Evolutionary conservation across 2,113 vertebrate species (phyloP).

Genomic region (Cebidichthys violaceus): DNA sequence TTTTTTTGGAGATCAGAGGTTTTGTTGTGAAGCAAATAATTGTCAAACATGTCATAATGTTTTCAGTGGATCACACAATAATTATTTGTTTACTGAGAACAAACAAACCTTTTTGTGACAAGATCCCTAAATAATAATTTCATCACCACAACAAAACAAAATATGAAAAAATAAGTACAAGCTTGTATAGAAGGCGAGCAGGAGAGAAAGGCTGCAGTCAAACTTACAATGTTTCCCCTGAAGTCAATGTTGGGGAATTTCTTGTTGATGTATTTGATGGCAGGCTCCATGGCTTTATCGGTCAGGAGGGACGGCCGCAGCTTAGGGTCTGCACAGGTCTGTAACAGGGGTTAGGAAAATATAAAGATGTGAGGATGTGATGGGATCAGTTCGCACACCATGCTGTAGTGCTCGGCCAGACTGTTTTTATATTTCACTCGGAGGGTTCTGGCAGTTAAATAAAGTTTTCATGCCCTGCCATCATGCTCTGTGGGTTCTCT

Average conservation of each 20-base stretch:
- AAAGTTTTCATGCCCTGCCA: neutral
- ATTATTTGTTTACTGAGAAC: neutral
- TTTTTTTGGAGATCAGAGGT: too few species aligned
- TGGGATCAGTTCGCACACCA: neutral
- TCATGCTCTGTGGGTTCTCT: neutral
- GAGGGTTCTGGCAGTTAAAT: neutral
- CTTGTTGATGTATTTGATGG: constrained; percentile 93
- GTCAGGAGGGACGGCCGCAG: constrained; percentile 83
- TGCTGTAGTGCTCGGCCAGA: accelerated
- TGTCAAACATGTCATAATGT: neutral
- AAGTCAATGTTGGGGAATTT: constrained; percentile 93
- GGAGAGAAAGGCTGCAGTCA: neutral
- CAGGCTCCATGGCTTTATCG: constrained; percentile 90
- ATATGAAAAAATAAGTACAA: neutral
- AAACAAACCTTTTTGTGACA: neutral
- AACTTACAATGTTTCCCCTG: constrained; percentile 88
- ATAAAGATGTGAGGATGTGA: neutral
- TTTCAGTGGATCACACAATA: neutral
- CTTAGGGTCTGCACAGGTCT: constrained; percentile 89
- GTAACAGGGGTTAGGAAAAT: constrained; percentile 27
- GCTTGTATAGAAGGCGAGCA: neutral
- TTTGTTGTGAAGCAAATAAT: neutral
- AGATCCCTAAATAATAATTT: neutral
- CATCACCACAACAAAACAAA: neutral
- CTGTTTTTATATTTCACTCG: neutral